Percentiles rank a stretch among this genome's conserved stretches.
phyloP scores from a whole-genome alignment of 2,113 vertebrate species.

The Hippocampus barbouri region DNA sequence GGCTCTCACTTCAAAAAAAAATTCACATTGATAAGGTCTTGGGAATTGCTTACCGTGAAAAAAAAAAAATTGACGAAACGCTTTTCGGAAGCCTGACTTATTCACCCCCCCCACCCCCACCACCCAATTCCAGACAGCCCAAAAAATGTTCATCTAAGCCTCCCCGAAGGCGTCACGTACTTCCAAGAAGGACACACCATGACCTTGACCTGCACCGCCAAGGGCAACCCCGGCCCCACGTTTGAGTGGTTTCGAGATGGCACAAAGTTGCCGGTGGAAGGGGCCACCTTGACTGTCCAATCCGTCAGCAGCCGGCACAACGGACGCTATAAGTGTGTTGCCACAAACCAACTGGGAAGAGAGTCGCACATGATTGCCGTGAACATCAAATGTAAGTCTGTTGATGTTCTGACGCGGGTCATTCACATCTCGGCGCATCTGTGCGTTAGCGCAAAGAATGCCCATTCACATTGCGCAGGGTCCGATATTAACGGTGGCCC shows the following conservation, averaged over 20 bases:
- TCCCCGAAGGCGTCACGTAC: accelerated
- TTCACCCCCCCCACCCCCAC: too few relatives aligned
- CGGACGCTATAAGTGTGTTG: constrained; percentile 48
- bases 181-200: constrained; percentile 24
- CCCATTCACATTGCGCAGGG: too few relatives aligned
- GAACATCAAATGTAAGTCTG: constrained; percentile 50
- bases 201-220: constrained; percentile 45
- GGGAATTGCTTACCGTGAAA: too few relatives aligned
- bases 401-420: neutral
- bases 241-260: constrained; percentile 40
- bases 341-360: constrained; percentile 4
- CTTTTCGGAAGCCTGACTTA: too few relatives aligned
- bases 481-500: too few relatives aligned
- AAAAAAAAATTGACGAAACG: too few relatives aligned
- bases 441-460: too few relatives aligned
- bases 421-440: too few relatives aligned
- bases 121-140: constrained; percentile 48
- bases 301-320: neutral
- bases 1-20: too few relatives aligned
- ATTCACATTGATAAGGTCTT: too few relatives aligned
- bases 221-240: constrained; percentile 13
- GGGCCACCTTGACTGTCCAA: accelerated
- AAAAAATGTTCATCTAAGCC: accelerated
- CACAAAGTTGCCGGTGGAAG: accelerated
- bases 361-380: accelerated